Evolutionary conservation across 1,140 invertebrate genomes (phyloP), one percentile per base, ranked within the genome.

Genomic region (Neodiprion fabricii): DNA sequence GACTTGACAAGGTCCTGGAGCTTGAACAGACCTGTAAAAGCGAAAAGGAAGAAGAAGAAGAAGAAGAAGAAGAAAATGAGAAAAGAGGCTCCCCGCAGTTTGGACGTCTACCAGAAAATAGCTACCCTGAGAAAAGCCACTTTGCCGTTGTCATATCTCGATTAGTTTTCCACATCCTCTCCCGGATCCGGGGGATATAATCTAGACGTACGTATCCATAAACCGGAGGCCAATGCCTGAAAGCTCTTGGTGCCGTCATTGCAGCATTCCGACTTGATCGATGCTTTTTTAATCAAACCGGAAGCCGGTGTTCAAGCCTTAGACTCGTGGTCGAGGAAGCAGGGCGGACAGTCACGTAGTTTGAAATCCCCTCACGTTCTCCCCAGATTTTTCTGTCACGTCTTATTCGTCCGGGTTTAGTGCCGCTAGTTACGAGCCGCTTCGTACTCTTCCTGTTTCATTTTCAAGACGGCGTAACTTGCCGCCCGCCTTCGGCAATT

Each of bases 1-100:
- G 91, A 89, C 80, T 93, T 93, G 74, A 96, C 92, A 77, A 98
- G 88, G 79, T 96, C 94, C 85, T 97, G 94, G 5, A 97, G 91
- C 83, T 96, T 95, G 77, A 97, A 93, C 53, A 98, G 89, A 28
- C 96, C 97, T 98, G 87, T n/a, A 87, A 87, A 65, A 40, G 65
- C 66, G 48, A 21, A 61, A 78, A 80, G 4, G 79, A 72, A 80
- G 21, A 75, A 69, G 23, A 65, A 65, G 70, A 23, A 69, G 48
- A 1, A 47, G 72, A 10, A 75, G 61, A 53, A 48, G 67, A 76
- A 66, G 28, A 40, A 61, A 12, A 61, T 17, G 53, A 14, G 53
- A 61, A 61, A 17, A 61, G 11, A 40, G 28, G 28, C 28, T 40
- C 28, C 28, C 28, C 28, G 28, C 28, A 40, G 28, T 40, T 40